Evolutionary conservation across 2,797 vertebrate genomes (phyloP).

Genomic region (Betta splendens): DNA sequence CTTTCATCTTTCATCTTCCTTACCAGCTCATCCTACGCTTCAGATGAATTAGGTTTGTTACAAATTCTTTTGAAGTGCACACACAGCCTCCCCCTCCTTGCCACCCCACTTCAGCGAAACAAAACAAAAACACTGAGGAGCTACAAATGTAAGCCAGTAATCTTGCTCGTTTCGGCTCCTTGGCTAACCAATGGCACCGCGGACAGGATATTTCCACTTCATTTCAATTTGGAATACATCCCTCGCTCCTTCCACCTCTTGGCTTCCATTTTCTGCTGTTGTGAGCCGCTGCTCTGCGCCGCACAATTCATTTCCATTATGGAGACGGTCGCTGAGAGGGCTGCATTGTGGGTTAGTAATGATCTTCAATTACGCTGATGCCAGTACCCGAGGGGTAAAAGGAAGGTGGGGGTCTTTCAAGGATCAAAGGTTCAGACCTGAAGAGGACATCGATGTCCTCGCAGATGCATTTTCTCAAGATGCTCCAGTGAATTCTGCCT

Average conservation of each 20-base stretch:
- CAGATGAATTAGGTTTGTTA: constrained; percentile 90
- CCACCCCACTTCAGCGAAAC: constrained; percentile 84
- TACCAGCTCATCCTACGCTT: constrained; percentile 89
- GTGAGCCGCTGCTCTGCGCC: constrained; percentile 62
- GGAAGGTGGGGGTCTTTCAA: constrained; percentile 76
- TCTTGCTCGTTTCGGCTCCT: constrained; percentile 78
- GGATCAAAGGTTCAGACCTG: constrained; percentile 83
- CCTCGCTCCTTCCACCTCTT: constrained; percentile 76
- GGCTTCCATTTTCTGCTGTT: constrained; percentile 77
- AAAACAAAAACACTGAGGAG: constrained; percentile 82
- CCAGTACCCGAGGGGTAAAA: constrained; percentile 73
- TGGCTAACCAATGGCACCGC: constrained; percentile 78
- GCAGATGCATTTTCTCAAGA: constrained; percentile 80
- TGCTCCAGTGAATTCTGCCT: constrained; percentile 72
- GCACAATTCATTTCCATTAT: constrained; percentile 85
- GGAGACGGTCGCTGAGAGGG: constrained; percentile 78
- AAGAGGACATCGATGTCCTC: constrained; percentile 78
- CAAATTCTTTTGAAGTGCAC: constrained; percentile 89
- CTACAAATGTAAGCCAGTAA: constrained; percentile 84
- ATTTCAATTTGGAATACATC: constrained; percentile 81
- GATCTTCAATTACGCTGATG: constrained; percentile 86
- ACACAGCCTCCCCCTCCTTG: constrained; percentile 66
- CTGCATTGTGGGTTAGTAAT: constrained; percentile 84
- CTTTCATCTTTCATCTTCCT: constrained; percentile 90
- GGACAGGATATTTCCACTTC: constrained; percentile 81